These are phyloP conservation scores for Himalopsyche kuldschensis DNA, from an alignment of 2,888 invertebrate genomes.

Conservation along the genomic window DNA sequence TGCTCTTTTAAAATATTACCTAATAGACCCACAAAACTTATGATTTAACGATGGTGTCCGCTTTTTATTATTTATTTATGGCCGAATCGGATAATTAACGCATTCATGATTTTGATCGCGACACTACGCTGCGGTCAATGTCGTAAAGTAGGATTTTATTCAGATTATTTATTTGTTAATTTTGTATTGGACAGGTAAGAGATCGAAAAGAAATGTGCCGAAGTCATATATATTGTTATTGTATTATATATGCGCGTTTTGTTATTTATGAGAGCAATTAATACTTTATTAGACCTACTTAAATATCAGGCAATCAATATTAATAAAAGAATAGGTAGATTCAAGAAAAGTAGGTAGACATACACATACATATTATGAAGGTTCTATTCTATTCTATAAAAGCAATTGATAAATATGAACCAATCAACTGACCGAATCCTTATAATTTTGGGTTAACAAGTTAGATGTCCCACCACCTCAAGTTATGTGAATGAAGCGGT, in stretches of 20 bases:
- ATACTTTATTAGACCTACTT: not conserved
- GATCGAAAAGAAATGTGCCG: not conserved
- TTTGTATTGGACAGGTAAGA: not conserved
- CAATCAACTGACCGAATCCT: no score
- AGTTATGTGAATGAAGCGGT: no score
- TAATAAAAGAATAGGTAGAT: not conserved
- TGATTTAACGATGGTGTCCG: slow-evolving; percentile 6
- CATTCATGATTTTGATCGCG: slow-evolving; percentile 31
- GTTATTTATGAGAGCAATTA: not conserved
- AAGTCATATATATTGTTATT: not conserved
- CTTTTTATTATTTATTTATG: slow-evolving; percentile 10
- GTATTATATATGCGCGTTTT: not conserved
- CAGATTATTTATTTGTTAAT: slow-evolving; percentile 4
- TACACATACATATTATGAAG: no score
- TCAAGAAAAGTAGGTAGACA: not conserved
- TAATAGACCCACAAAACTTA: not conserved
- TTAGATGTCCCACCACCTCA: no score
- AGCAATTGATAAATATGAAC: no score
- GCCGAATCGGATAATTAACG: slow-evolving; percentile 34
- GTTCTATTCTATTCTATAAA: no score
- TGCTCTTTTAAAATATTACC: slow-evolving; percentile 3
- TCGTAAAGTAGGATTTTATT: not conserved
- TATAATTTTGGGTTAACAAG: no score
- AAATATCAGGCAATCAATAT: not conserved
- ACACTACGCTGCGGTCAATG: not conserved